A percentile compares a stretch with the other conserved stretches of the same genome.
phyloP scores from a whole-genome alignment of 2,797 vertebrate species.

The Falco rusticolus region DNA sequence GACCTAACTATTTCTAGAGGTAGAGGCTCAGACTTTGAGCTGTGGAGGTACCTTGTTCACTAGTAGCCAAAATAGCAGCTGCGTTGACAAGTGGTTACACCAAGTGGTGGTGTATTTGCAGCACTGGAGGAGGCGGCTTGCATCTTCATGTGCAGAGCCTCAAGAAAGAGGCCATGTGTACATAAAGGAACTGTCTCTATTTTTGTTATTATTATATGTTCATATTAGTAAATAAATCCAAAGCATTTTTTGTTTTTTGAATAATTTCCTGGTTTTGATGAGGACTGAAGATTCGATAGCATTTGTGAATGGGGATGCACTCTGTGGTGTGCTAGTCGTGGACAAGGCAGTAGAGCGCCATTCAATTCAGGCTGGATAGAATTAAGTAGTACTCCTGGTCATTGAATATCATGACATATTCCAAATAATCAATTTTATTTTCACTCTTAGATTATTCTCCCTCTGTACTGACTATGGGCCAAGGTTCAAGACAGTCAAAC shows the following conservation, averaged over 20 bases:
- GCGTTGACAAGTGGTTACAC: background rate
- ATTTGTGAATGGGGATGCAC: background rate
- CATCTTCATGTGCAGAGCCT: background rate
- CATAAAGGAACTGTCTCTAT: background rate
- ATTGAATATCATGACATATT: background rate
- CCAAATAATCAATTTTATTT: background rate
- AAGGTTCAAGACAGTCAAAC: background rate
- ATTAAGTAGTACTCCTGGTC: background rate
- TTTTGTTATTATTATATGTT: background rate
- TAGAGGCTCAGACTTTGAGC: background rate
- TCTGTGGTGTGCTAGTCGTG: background rate
- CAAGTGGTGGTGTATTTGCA: background rate
- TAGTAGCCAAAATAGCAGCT: background rate
- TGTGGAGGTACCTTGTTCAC: background rate
- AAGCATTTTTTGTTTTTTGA: background rate
- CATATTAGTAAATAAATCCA: background rate
- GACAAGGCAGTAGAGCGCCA: background rate
- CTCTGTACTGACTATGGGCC: background rate
- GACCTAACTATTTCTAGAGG: background rate
- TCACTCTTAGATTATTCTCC: background rate
- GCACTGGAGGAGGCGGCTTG: background rate
- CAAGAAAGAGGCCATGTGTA: background rate
- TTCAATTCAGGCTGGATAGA: background rate
- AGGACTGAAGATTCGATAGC: background rate
- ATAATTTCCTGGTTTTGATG: background rate